Evolutionary conservation across 2,113 vertebrate species (phyloP).

Genomic region (Trogon melanurus): DNA sequence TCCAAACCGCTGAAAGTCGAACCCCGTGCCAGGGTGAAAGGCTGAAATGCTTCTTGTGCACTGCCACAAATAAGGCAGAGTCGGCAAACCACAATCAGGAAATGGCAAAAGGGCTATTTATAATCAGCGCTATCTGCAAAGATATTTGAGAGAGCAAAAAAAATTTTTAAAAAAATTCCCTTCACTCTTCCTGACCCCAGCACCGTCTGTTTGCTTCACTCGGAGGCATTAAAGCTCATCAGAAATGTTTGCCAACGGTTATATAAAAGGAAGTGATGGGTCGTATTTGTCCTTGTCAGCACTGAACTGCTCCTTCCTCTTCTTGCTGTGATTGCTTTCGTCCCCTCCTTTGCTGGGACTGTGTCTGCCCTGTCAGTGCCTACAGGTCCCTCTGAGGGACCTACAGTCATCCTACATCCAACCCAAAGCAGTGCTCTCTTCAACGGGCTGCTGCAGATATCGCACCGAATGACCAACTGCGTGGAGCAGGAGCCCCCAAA

Average conservation of each 20-base stretch:
- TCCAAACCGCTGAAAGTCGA: fast-evolving
- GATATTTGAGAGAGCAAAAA: neutral
- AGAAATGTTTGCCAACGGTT: neutral
- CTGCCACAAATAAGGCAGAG: conserved; percentile 1
- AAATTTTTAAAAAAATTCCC: neutral
- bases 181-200: conserved; percentile 16
- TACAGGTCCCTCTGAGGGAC: too few species aligned
- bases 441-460: neutral
- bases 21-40: fast-evolving
- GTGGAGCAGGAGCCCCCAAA: neutral
- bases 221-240: neutral
- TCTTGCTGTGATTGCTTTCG: neutral
- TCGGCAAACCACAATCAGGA: neutral
- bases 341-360: fast-evolving
- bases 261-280: neutral
- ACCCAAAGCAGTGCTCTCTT: neutral
- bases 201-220: neutral
- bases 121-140: conserved; percentile 10
- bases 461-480: fast-evolving
- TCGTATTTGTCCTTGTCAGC: neutral
- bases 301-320: neutral
- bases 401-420: fast-evolving
- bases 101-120: conserved; percentile 47
- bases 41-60: neutral
- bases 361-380: neutral